Evolutionary conservation across 2,888 invertebrate species (phyloP).

Genomic region (Pherbina coryleti): DNA sequence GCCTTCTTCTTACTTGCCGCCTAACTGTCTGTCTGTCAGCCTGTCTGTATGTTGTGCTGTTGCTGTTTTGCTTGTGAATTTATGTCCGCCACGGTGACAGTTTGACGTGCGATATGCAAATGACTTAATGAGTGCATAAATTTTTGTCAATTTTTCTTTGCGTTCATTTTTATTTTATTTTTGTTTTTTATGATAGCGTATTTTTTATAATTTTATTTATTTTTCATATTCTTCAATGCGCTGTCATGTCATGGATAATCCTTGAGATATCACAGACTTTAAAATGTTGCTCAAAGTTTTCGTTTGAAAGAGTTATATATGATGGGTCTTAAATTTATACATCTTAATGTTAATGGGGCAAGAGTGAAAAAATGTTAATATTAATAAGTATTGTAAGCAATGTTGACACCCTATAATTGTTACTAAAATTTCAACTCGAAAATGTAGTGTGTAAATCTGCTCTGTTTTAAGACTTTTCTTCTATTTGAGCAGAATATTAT

Average conservation of each 20-base stretch:
- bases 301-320: background rate
- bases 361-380: too few species aligned
- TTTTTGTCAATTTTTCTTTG: constrained; percentile 33
- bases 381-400: too few species aligned
- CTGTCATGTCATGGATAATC: background rate
- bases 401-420: too few species aligned
- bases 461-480: too few species aligned
- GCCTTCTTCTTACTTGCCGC: background rate
- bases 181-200: background rate
- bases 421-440: too few species aligned
- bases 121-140: constrained; percentile 50
- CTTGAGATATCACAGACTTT: background rate
- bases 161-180: background rate
- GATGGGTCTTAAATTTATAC: too few species aligned
- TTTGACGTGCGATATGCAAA: constrained; percentile 50
- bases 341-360: too few species aligned
- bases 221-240: background rate
- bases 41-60: constrained; percentile 15
- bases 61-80: constrained; percentile 27
- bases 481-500: too few species aligned
- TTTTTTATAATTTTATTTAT: background rate
- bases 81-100: constrained; percentile 45
- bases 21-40: background rate
- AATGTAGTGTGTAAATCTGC: too few species aligned
- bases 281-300: background rate